Percentiles rank a stretch among this genome's conserved stretches.
These are phyloP conservation scores for Listronotus oregonensis DNA, from an alignment of 1,140 invertebrate species.

Conservation along the genomic window DNA sequence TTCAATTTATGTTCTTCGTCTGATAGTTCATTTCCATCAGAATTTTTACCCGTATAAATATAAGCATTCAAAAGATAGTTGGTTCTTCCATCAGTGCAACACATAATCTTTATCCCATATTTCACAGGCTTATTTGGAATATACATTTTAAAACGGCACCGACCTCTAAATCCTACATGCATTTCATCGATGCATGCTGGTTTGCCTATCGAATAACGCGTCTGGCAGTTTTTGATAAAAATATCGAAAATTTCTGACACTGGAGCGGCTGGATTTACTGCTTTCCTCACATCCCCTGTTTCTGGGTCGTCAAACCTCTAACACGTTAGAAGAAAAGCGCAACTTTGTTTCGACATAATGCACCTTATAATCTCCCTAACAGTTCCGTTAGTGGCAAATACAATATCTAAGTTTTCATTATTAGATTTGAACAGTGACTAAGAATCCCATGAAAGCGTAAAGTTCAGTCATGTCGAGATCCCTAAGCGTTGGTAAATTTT, in stretches of 20 bases:
- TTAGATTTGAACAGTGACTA: too few species aligned
- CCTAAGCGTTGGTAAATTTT: too few species aligned
- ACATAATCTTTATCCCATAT: constrained; percentile 23
- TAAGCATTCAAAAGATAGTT: constrained; percentile 12
- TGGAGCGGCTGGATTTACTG: constrained; percentile 9
- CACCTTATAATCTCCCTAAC: constrained; percentile 25
- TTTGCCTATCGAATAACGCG: constrained; percentile 4
- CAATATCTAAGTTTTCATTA: too few species aligned
- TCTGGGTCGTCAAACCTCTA: constrained; percentile 11
- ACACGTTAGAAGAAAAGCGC: constrained; percentile 3
- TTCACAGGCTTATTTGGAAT: constrained; percentile 13
- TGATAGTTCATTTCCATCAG: neutral
- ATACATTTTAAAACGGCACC: constrained; percentile 24
- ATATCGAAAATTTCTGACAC: constrained; percentile 8
- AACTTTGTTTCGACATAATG: constrained; percentile 5
- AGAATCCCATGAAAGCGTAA: too few species aligned
- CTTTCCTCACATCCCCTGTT: constrained; percentile 7
- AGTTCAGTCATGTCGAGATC: too few species aligned
- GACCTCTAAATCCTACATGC: constrained; percentile 21
- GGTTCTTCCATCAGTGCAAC: constrained; percentile 33
- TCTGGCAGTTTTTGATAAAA: constrained; percentile 17
- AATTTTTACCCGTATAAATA: constrained; percentile 22
- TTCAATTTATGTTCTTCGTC: constrained; percentile 1
- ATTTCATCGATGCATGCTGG: constrained; percentile 24
- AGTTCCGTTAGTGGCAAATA: constrained; percentile 12